Conservation (phyloP, 2,797 vertebrate genomes). For the Eremophila alpestris region DNA sequence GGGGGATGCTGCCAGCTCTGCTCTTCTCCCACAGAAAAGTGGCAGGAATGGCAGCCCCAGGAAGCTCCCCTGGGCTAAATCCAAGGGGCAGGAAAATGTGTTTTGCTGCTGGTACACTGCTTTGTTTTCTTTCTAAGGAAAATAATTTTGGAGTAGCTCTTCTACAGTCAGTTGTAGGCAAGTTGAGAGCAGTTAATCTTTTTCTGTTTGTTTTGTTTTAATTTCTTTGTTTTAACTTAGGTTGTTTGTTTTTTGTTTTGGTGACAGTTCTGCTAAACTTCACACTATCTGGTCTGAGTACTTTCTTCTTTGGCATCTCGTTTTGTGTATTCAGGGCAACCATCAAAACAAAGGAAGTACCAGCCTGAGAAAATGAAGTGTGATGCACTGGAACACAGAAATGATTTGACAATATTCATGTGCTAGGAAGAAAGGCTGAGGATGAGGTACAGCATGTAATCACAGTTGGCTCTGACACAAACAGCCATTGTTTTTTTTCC, state of each 20-base stretch:
- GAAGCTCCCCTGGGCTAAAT: background rate
- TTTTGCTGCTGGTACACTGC: background rate
- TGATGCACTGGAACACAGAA: constrained; percentile 2
- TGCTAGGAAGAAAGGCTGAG: background rate
- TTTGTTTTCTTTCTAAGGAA: background rate
- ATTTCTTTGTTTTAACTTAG: background rate
- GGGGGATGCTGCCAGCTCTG: background rate
- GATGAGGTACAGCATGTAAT: constrained; percentile 5
- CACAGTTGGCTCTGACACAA: constrained; percentile 16
- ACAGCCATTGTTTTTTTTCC: background rate
- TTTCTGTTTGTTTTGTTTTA: background rate
- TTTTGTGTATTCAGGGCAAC: constrained; percentile 13
- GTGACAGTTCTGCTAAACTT: background rate
- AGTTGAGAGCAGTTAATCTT: background rate
- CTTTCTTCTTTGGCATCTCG: background rate
- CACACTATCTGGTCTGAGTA: background rate
- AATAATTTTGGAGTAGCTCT: background rate
- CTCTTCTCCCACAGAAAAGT: background rate
- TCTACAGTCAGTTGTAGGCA: background rate
- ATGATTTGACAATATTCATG: constrained; percentile 14
- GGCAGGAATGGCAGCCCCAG: background rate
- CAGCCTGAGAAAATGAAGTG: background rate
- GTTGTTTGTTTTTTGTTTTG: background rate
- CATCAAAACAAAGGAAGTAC: constrained; percentile 26
- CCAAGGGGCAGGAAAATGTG: background rate